Base-by-base conservation (phyloP, 2,113 vertebrate genomes). In the Ceyx melanurus region DNA sequence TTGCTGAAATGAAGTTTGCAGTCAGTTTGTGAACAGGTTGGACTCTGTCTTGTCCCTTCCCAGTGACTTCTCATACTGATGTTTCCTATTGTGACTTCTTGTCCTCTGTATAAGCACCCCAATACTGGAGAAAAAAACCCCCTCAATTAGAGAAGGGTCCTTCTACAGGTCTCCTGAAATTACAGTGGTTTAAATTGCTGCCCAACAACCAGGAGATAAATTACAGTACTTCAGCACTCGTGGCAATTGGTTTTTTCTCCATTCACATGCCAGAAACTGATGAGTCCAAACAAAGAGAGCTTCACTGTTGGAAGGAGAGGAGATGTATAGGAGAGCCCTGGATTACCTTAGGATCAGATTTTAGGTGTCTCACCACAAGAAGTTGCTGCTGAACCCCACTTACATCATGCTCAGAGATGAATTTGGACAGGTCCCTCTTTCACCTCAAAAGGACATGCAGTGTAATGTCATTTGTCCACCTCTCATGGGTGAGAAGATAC, bases 191-290 rank as follows among this genome's bases (percentile, higher is more conserved):
- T 89, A 89, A 89, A 66, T 76, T 54, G 82, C 93, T 95, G 82
- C 90, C 71, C 89, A 89, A 92, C 90, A 95, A 95, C 85, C 15
- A 46, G 62, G 37, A 85, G 54, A 50, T 92, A 92, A 94, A 95
- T 95, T 93, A 86, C 81, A 91, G 71, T 73, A 31, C 62, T 91
- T 91, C 31, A 85, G 43, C 46, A 58, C 31, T 83, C 64, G 67
- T 93, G 50, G 51, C 67, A 88, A 89, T 92, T 91, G 71, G 33
- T 66, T 16, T 88, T 95, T 73, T 37, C 37, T 85, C 79, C 53
- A 74, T 85, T 95, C 67, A 86, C n/a, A 71, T 91, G 75, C 37
- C 89, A 94, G 37, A 43, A 87, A 68, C 70, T 85, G 74, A 72
- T 65, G 67, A 37, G 21, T 42, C 54, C 71, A 92, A 85, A 92